phyloP scores from a whole-genome alignment of 2,113 vertebrate genomes.

The Scytalopus superciliaris region DNA sequence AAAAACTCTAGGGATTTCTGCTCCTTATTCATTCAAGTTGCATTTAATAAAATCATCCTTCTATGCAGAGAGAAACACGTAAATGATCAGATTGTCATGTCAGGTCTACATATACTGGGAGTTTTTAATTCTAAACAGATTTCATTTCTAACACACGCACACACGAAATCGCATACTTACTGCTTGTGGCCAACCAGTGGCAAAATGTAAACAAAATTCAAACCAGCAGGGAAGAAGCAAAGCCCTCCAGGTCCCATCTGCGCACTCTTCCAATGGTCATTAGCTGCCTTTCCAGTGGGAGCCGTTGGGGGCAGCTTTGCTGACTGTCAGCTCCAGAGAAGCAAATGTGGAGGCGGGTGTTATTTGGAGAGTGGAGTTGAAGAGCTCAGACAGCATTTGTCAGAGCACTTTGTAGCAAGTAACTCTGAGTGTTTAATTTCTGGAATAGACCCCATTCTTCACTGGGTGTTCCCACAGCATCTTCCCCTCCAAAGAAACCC shows the following conservation, averaged over 20 bases:
- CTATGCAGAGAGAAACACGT: background rate
- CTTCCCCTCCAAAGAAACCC: background rate
- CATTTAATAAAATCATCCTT: background rate
- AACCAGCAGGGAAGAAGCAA: background rate
- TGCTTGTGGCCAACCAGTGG: background rate
- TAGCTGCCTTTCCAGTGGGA: background rate
- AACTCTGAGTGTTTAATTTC: background rate
- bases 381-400: background rate
- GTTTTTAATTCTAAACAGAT: background rate
- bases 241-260: background rate
- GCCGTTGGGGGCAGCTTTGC: background rate
- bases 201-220: background rate
- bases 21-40: slow-evolving; percentile 55
- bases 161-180: background rate
- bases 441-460: background rate
- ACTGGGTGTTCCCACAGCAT: background rate
- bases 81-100: background rate
- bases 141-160: background rate
- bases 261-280: background rate
- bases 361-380: background rate
- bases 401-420: background rate
- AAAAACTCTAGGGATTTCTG: slow-evolving; percentile 20
- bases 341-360: background rate
- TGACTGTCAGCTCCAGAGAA: background rate
- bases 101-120: background rate